Percentiles rank a stretch among this genome's conserved stretches.
Evolutionary conservation across 2,113 vertebrate species (phyloP).

Genomic region (Laticauda colubrina): DNA sequence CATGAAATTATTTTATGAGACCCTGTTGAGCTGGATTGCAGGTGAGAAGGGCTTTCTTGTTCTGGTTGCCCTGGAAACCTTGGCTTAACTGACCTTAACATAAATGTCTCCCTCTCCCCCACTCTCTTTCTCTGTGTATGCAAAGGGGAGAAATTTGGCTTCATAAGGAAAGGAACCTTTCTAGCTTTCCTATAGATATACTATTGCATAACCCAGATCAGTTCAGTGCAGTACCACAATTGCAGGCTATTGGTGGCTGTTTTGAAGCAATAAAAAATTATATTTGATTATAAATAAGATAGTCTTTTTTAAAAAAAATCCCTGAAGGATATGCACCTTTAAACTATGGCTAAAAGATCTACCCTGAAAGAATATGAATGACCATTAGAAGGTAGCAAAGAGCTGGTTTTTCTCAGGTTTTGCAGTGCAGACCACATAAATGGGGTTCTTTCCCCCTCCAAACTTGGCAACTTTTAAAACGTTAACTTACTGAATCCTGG

Average conservation of each 20-base stretch:
- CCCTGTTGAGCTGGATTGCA: not conserved
- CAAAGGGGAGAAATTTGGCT: not conserved
- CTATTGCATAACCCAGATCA: not conserved
- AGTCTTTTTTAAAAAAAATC: not conserved
- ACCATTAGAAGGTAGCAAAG: not conserved
- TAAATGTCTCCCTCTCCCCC: not conserved
- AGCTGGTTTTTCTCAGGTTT: not conserved
- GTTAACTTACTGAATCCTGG: not conserved
- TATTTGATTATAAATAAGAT: not conserved
- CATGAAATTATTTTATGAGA: not conserved
- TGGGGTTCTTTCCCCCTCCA: not conserved
- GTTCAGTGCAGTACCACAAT: not conserved
- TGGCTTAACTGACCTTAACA: not conserved
- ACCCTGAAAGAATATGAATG: not conserved
- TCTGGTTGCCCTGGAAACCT: constrained; percentile 23
- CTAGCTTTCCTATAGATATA: too few species aligned
- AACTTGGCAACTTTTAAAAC: not conserved
- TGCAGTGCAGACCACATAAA: not conserved
- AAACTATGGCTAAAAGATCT: not conserved
- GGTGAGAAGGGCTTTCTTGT: not conserved
- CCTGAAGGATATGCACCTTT: not conserved
- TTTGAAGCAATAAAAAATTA: not conserved
- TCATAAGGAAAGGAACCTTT: not conserved
- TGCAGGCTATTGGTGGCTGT: not conserved
- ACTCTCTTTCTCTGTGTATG: not conserved